Conservation (phyloP, 2,888 invertebrate genomes). For the Epicampocera succincta region DNA sequence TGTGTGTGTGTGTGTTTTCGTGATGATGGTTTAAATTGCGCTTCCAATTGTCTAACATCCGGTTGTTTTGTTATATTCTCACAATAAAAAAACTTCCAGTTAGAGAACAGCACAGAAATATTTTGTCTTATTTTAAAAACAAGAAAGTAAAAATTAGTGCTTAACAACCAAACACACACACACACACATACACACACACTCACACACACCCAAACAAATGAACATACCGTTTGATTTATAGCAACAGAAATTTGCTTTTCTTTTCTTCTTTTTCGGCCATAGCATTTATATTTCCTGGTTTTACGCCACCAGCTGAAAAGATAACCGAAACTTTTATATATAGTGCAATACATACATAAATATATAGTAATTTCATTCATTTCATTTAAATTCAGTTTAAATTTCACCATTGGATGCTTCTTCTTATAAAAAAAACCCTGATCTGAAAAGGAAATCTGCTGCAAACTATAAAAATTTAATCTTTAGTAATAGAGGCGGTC, state of each 20-base stretch:
- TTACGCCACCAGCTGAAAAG: not conserved
- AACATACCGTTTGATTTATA: slow-evolving; percentile 42
- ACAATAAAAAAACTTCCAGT: slow-evolving; percentile 9
- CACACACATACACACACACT: not conserved
- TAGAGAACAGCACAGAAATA: slow-evolving; percentile 23
- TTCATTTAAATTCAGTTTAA: too few species aligned
- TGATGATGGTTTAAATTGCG: slow-evolving; percentile 40
- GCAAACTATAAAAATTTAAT: too few species aligned
- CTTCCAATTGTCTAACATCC: slow-evolving; percentile 55
- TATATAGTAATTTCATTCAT: too few species aligned
- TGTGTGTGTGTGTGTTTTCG: slow-evolving; percentile 2
- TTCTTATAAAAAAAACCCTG: too few species aligned
- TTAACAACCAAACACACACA: too few species aligned
- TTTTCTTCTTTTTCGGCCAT: too few species aligned
- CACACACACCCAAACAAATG: not conserved
- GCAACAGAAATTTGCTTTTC: slow-evolving; percentile 16
- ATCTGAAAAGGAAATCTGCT: too few species aligned
- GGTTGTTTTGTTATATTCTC: slow-evolving; percentile 34
- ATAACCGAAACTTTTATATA: not conserved
- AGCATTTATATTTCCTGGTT: slow-evolving; percentile 18
- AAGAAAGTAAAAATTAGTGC: slow-evolving; percentile 19
- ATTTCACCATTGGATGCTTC: too few species aligned
- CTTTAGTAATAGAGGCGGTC: too few species aligned
- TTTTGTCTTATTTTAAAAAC: slow-evolving; percentile 21
- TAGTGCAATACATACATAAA: too few species aligned